Evolutionary conservation across 35 echinoderm and acorn worm genomes (phyloP), one percentile per base, ranked within the genome.

Genomic region (Ophioderma brevispina): DNA sequence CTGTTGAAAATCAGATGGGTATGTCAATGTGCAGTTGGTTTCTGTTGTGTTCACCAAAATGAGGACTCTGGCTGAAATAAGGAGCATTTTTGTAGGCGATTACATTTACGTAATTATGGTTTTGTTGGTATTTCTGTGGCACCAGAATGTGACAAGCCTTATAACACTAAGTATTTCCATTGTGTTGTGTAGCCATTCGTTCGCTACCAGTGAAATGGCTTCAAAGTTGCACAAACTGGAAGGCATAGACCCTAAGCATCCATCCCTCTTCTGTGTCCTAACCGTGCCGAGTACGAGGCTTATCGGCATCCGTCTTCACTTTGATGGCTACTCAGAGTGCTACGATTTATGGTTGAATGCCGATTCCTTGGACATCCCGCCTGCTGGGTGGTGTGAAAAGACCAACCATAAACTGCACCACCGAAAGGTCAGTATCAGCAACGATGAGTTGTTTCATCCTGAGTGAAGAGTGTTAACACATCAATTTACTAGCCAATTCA

Each of bases 281-380:
- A 91, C 90, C 0, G 91, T 99, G 14, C 84, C 89, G 23, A 91
- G 95, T 52, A 75, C 93, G 33, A 89, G 91, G 6, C 93, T 93
- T 33, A 95, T 93, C 88, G 55, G 97, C 21, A 30, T 99, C 8
- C 32, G 97, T 21, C 93, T 99, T 25, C 97, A 99, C 55, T 99
- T 99, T 91, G 97, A 99, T n/a, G 91, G 93, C 76, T 99, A 95
- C 87, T 99, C 97, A 0, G 93, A 99, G 43, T 99, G 97, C 77
- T 94, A 99, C 55, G 97, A 99, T 70, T 99, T 99, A 80, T 99
- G 97, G 97, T 90, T 90, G 38, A 99, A 95, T 55, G 94, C 94
- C 5, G 94, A 99, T 82, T 99, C 93, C 4, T 84, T 86, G 13
- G 90, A 99, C 90, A 99, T 99, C 36, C 94, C 87, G 55, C 84